Evolutionary conservation across 2,888 invertebrate genomes (phyloP).

Genomic region (Phaedon cochleariae): DNA sequence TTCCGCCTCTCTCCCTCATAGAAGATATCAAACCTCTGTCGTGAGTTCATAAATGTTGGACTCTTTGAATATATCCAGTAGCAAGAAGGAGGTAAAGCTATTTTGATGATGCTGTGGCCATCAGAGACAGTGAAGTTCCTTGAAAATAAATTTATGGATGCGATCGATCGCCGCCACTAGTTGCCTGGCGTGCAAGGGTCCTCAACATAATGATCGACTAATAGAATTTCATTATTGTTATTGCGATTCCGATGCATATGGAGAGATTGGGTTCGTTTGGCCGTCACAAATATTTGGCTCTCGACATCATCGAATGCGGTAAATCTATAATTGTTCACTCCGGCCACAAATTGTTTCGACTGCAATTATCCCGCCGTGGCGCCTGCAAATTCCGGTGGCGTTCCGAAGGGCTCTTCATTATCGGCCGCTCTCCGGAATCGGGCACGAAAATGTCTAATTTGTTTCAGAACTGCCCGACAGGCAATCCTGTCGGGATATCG

Average conservation of each 20-base stretch:
- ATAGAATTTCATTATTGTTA: not conserved
- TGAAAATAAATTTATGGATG: too few species aligned
- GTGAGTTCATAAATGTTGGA: too few species aligned
- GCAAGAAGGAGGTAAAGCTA: too few species aligned
- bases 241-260: not conserved
- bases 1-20: too few species aligned
- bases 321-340: slow-evolving; percentile 33
- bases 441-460: slow-evolving; percentile 21
- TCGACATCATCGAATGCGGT: slow-evolving; percentile 11
- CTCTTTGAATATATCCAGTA: too few species aligned
- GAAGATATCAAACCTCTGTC: too few species aligned
- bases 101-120: too few species aligned
- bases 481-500: not conserved
- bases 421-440: not conserved
- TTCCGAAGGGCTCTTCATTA: slow-evolving; percentile 38
- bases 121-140: too few species aligned
- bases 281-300: not conserved
- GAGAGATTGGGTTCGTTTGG: not conserved
- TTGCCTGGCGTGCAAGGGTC: too few species aligned
- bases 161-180: too few species aligned
- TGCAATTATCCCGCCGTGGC: slow-evolving; percentile 32
- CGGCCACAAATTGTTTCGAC: slow-evolving; percentile 32
- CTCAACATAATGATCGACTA: too few species aligned
- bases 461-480: slow-evolving; percentile 25
- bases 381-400: slow-evolving; percentile 30